These are phyloP conservation scores for Thymelicus acteon DNA, from an alignment of 2,888 invertebrate species.

Conservation along the genomic window DNA sequence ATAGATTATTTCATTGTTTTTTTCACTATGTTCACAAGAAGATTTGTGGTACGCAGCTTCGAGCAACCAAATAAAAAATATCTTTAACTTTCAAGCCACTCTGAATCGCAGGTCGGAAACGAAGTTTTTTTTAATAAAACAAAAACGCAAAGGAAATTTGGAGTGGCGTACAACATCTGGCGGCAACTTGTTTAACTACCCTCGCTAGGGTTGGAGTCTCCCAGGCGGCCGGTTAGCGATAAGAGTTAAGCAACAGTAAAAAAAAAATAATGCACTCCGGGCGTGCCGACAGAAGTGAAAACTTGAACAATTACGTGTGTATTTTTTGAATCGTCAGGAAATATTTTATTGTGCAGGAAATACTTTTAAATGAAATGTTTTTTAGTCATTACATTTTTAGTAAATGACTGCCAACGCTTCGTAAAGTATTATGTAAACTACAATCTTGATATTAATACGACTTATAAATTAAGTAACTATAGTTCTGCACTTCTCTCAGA, in stretches of 20 bases:
- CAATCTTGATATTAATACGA: too few species aligned
- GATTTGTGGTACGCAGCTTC: not conserved
- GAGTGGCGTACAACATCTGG: slow-evolving; percentile 38
- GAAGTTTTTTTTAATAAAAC: slow-evolving; percentile 40
- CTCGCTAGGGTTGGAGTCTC: not conserved
- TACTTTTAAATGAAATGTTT: too few species aligned
- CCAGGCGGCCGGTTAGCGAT: not conserved
- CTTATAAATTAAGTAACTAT: too few species aligned
- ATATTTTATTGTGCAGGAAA: too few species aligned
- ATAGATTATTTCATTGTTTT: slow-evolving; percentile 4
- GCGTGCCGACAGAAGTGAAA: too few species aligned
- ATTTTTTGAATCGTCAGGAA: too few species aligned
- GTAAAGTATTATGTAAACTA: too few species aligned
- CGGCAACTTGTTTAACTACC: slow-evolving; percentile 38
- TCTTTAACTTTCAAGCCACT: slow-evolving; percentile 16
- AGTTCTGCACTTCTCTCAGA: too few species aligned
- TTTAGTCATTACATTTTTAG: too few species aligned
- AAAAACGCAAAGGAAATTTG: slow-evolving; percentile 38
- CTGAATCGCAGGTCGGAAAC: slow-evolving; percentile 26
- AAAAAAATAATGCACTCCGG: not conserved
- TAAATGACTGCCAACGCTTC: too few species aligned
- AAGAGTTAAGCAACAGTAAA: not conserved
- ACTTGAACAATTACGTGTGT: too few species aligned
- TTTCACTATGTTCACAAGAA: not conserved
- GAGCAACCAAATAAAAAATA: slow-evolving; percentile 22